phyloP scores from a whole-genome alignment of 2,888 invertebrate genomes.

The Noctua pronuba region DNA sequence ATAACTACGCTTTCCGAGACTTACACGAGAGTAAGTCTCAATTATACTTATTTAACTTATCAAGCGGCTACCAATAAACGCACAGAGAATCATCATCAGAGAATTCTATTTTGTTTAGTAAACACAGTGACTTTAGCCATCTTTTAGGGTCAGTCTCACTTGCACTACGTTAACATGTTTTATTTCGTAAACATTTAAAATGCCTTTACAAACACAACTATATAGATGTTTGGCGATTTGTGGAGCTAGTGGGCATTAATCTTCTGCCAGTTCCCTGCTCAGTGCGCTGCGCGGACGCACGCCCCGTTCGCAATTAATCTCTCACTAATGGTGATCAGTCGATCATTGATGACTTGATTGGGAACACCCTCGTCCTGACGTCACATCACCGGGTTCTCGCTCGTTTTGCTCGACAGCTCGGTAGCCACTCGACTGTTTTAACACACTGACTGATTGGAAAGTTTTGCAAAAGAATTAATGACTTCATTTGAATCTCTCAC shows the following conservation, averaged over 20 bases:
- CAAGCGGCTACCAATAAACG: background rate
- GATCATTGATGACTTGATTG: conserved; percentile 57
- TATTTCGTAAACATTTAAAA: background rate
- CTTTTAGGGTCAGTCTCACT: background rate
- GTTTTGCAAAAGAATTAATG: conserved; percentile 4
- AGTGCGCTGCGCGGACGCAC: conserved; percentile 13
- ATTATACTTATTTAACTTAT: background rate
- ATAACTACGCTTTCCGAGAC: background rate
- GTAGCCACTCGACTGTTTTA: conserved; percentile 26
- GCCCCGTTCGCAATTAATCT: conserved; percentile 60
- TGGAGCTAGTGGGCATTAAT: background rate
- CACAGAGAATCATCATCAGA: too few species aligned
- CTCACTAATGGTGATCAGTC: conserved; percentile 43
- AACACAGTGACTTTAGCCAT: background rate
- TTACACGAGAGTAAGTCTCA: background rate
- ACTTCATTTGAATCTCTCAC: conserved; percentile 56
- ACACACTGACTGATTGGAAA: conserved; percentile 44
- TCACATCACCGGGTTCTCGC: background rate
- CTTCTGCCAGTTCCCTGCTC: conserved; percentile 22
- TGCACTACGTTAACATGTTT: background rate
- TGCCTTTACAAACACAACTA: background rate
- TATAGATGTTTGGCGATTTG: background rate
- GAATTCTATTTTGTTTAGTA: background rate
- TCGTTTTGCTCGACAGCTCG: conserved; percentile 18
- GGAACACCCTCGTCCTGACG: conserved; percentile 50